Conservation (phyloP, 2,888 invertebrate species). For the Cyrtodaria siliqua region DNA sequence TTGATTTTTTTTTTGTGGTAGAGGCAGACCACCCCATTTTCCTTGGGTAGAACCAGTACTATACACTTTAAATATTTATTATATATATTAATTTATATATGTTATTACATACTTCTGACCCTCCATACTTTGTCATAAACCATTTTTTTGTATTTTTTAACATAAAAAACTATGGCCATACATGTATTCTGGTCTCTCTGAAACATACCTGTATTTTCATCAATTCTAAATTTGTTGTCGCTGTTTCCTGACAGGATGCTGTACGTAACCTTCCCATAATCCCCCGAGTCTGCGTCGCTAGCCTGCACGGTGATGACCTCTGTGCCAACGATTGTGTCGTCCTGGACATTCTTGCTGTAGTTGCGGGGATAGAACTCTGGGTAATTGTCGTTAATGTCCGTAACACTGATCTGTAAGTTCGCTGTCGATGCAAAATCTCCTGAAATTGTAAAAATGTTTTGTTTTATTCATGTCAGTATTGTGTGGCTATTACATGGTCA, state of each 20-base stretch:
- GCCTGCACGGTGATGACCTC: slow-evolving; percentile 95
- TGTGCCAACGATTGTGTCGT: slow-evolving; percentile 92
- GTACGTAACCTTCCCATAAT: slow-evolving; percentile 89
- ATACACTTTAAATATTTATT: too few species aligned
- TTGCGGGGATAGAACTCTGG: slow-evolving; percentile 96
- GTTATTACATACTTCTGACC: too few species aligned
- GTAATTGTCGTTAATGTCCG: slow-evolving; percentile 88
- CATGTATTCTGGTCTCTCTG: too few species aligned
- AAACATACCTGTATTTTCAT: slow-evolving; percentile 92
- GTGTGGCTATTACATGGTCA: too few species aligned
- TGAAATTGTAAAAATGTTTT: slow-evolving; percentile 41
- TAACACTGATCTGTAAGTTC: slow-evolving; percentile 78
- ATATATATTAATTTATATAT: too few species aligned
- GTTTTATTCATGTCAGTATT: too few species aligned
- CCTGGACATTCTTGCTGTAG: slow-evolving; percentile 96
- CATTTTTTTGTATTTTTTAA: too few species aligned
- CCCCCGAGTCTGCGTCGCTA: slow-evolving; percentile 94
- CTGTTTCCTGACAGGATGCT: slow-evolving; percentile 93
- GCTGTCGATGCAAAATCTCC: slow-evolving; percentile 87
- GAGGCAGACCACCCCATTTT: too few species aligned
- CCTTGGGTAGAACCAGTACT: too few species aligned
- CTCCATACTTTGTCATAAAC: too few species aligned
- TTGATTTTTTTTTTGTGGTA: too few species aligned
- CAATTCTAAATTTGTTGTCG: slow-evolving; percentile 94
- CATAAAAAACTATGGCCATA: too few species aligned